Base-by-base conservation (phyloP, 1,140 invertebrate genomes). In the Nymphalis io region DNA sequence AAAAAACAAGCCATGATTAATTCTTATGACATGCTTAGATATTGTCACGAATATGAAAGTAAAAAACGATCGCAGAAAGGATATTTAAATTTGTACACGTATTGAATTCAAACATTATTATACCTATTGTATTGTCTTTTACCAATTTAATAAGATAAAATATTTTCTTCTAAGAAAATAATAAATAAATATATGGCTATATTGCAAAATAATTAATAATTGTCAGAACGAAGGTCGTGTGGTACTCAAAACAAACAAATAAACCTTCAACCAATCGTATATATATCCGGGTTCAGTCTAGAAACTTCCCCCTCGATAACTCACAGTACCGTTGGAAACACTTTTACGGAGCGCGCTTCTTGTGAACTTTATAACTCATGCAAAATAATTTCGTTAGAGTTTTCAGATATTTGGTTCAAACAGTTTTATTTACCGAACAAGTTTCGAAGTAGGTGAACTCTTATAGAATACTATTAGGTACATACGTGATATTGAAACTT, bases 331-430 rank as follows among this genome's bases (percentile, higher is more conserved):
- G 57, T 61, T 70, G 61, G 48, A 64, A 73, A 69, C 62, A 70
- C 72, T 73, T 70, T 66, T 66, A 53, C 69, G 58, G 57, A 20
- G 67, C 55, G 46, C 51, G 62, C 72, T 64, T 61, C 70, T 59
- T 58, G 38, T 48, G 69, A 69, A 66, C 46, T 73, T 60, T 63
- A 62, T 66, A 71, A 42, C 69, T 69, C 67, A 58, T 68, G 70
- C 70, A 71, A 66, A 66, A 59, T 58, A 68, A 72, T 72, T 72
- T 68, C 62, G 70, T 68, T 72, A 72, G 60, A 68, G 51, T 69
- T 44, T 58, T 63, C 53, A 55, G 68, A 64, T 64, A 63, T 70
- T 60, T 69, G 27, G 59, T 27, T 20, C n/a, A 18, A 27, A 33
- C 42, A 42, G 21, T 62, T 58, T 70, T 57, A 70, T 70, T 63